Conservation (phyloP, 2,888 invertebrate genomes). For the Apotomis betuletana region DNA sequence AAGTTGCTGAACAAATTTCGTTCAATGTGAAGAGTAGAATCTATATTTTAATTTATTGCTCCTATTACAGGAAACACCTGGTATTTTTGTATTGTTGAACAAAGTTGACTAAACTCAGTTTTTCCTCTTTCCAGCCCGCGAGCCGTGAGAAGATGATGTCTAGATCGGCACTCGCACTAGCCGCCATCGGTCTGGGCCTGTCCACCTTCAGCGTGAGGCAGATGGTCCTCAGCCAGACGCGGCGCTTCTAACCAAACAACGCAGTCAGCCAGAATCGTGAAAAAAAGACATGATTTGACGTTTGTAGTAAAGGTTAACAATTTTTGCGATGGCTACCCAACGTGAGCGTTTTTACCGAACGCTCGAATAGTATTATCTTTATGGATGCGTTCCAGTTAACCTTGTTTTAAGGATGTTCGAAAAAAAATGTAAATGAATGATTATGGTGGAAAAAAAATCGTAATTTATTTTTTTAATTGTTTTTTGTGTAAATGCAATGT, state of each 20-base stretch:
- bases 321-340: slow-evolving; percentile 21
- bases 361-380: slow-evolving; percentile 15
- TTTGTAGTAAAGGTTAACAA: slow-evolving; percentile 13
- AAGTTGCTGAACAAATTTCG: too few relatives aligned
- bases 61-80: too few relatives aligned
- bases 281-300: too few relatives aligned
- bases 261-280: too few relatives aligned
- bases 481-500: slow-evolving; percentile 47
- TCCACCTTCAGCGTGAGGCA: slow-evolving; percentile 86
- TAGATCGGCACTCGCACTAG: slow-evolving; percentile 83
- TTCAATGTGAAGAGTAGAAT: too few relatives aligned
- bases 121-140: slow-evolving; percentile 71
- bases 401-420: slow-evolving; percentile 36
- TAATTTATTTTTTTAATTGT: slow-evolving; percentile 61
- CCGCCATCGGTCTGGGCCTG: slow-evolving; percentile 83
- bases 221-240: slow-evolving; percentile 79
- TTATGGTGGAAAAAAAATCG: slow-evolving; percentile 58
- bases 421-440: slow-evolving; percentile 39
- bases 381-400: slow-evolving; percentile 38
- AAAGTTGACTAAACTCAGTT: background rate
- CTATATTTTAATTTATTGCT: too few relatives aligned
- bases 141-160: slow-evolving; percentile 82
- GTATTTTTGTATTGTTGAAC: too few relatives aligned
- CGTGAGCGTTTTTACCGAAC: background rate
- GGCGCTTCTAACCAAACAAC: slow-evolving; percentile 61